Base-by-base conservation (phyloP, 2,888 invertebrate genomes). In the Dyspetes luteomarginatus region DNA sequence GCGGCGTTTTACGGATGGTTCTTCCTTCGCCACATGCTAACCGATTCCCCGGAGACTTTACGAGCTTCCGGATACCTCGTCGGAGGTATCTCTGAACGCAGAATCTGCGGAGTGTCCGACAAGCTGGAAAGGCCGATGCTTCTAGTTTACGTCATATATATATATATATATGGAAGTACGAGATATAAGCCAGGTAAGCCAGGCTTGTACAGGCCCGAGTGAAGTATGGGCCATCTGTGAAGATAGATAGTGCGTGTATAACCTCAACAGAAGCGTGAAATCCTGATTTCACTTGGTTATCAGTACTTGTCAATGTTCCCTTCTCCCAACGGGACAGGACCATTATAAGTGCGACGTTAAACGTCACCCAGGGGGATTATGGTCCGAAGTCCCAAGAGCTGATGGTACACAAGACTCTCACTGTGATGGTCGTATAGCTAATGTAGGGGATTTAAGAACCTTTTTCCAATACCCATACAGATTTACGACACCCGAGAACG, bases 1-100 rank as follows among this genome's bases (percentile, higher is more conserved):
- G 60, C 7, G 50, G 26, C 58, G 65, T 22, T 48, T 65, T 60
- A 43, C 36, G 45, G 64, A 41, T 72, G 79, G 64, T 74, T 69
- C 73, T 73, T 71, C 58, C 56, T 65, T 58, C 71, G 26, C 56
- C 71, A 26, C 56, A 45, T 43, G 30, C 60, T 15, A 26, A 55
- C 56, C 45, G 26, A 15, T 26, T 69, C 71, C 77, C 60, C 24
- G 17, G 77, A 58, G 71, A 58, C 26, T 65, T 77, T 77, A 77
- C 71, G 65, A 58, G 56, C 36, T 58, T 48, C 24, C 41, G 71
- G 71, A 41, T 64, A 50, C 30, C 64, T 50, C 58, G 24, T 55
- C 48, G 62, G 56, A 65, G 17, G 56, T 58, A 48, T 50, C 62
- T 56, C 48, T 48, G 30, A 71, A 60, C 45, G 48, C 26, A 48